Evolutionary conservation across 2,113 vertebrate species (phyloP), one percentile per base, ranked within the genome.

Genomic region (Nothocercus julius): DNA sequence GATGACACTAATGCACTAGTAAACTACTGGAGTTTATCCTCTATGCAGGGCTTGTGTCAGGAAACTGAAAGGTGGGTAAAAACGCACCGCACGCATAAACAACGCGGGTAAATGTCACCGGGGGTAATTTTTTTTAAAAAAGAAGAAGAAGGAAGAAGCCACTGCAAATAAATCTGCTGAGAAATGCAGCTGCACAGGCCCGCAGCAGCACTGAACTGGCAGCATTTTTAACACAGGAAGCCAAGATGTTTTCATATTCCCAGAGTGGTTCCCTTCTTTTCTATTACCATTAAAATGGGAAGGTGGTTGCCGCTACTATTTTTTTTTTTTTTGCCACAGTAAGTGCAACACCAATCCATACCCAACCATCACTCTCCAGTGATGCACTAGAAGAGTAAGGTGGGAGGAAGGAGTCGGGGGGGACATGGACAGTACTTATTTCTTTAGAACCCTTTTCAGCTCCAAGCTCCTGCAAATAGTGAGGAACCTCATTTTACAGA

Each of bases 1-100:
- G 49, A 82, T 97, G 97, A 97, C 97, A 97, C 96, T 98, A 98
- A 98, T 97, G 97, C 58, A 97, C 97, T 96, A 94, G 97, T 96
- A 97, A 98, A 98, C 96, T 95, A 95, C 44, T 95, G 73, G 72
- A 97, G 97, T 97, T 98, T 97, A 97, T 42, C 95, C 64, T 92
- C 88, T 93, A 80, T 94, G 95, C 96, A 80, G 89, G 90, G 85
- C 87, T 80, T 97, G 94, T 68, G 28, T 93, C 85, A 89, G 78
- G 96, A 91, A 90, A 91, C 90, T 95, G 97, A 96, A 95, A 96
- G 94, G 95, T 94, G 96, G 94, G 96, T 95, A 96, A 84, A 98
- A 97, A 96, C 78, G 54, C 88, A 84, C 89, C 94, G 67, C 76
- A 97, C 88, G 85, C 91, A 97, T 97, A 97, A 98, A 97, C 93